Percentiles rank a stretch among this genome's conserved stretches.
phyloP scores from a whole-genome alignment of 2,113 vertebrate species.

The Varanus salvator region DNA sequence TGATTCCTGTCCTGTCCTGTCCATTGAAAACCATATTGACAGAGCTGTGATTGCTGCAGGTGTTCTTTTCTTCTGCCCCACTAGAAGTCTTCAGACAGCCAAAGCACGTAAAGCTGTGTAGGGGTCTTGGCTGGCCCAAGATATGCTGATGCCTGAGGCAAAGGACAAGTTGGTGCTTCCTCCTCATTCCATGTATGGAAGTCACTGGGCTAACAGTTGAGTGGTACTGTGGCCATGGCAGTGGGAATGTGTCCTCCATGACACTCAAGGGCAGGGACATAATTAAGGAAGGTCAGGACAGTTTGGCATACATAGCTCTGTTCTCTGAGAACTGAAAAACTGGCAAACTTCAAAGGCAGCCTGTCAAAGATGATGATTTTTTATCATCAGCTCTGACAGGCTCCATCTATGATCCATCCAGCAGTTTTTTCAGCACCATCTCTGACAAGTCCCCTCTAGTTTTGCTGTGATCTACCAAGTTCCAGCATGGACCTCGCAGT shows the following conservation, averaged over 20 bases:
- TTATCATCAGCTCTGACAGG: neutral
- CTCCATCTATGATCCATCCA: neutral
- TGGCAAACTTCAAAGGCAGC: neutral
- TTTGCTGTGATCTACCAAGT: neutral
- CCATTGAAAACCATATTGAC: neutral
- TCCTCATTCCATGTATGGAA: too few species aligned
- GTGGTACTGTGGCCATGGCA: too few species aligned
- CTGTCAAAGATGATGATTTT: too few species aligned
- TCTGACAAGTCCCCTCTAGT: neutral
- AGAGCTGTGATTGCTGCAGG: neutral
- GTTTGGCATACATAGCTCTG: too few species aligned
- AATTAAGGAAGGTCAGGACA: too few species aligned
- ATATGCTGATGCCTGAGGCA: too few species aligned
- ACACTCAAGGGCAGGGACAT: too few species aligned
- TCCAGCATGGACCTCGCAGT: neutral
- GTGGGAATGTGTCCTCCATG: too few species aligned
- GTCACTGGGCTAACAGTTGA: too few species aligned
- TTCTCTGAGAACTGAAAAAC: too few species aligned
- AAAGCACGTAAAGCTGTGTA: neutral
- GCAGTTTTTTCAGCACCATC: neutral
- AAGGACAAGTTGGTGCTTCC: neutral
- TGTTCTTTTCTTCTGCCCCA: neutral
- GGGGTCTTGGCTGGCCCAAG: neutral
- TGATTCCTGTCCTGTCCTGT: neutral
- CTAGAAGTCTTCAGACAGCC: neutral